Evolutionary conservation across 2,888 invertebrate species (phyloP), one percentile per base, ranked within the genome.

Genomic region (Hirudinaria manillensis): DNA sequence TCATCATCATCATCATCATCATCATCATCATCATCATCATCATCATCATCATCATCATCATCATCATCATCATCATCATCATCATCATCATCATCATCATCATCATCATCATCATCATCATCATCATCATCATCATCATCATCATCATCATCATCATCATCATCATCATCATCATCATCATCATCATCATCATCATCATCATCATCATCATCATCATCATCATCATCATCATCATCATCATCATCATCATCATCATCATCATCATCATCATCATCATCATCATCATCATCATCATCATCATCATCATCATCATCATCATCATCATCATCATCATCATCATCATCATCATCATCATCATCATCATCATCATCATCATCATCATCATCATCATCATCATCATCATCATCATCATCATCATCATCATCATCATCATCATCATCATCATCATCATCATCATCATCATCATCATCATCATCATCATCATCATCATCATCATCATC

Each of bases 81-180:
- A 70, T 68, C 74, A 53, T 68, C 74, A 51, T 74, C 74, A 74
- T 74, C 74, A 45, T 74, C 74, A 68, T 67, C 68, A 53, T 74
- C 68, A 68, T 53, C 74, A 51, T 38, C 68, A 51, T 45, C 68
- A 29, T 74, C 68, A 45, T 68, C 51, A 53, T 70, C 75, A 75
- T 27, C 67, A 68, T 51, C 75, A 70, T 75, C 75, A 75, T 75
- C 75, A 75, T 75, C 75, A 75, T 75, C 70, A 75, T 70, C 75
- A 70, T 75, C 75, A 66, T 73, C 73, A 66, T 73, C 73, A 73
- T 68, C 32, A 16, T 67, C 67, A 32, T 36, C 68, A 70, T 68
- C 74, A 53, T 68, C 74, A 51, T 68, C 74, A 74, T 74, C 74
- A 68, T 74, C 74, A 74, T 67, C 68, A 68, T 74, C 74, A 74